phyloP scores from a whole-genome alignment of 2,113 vertebrate species.

The Eleginops maclovinus region DNA sequence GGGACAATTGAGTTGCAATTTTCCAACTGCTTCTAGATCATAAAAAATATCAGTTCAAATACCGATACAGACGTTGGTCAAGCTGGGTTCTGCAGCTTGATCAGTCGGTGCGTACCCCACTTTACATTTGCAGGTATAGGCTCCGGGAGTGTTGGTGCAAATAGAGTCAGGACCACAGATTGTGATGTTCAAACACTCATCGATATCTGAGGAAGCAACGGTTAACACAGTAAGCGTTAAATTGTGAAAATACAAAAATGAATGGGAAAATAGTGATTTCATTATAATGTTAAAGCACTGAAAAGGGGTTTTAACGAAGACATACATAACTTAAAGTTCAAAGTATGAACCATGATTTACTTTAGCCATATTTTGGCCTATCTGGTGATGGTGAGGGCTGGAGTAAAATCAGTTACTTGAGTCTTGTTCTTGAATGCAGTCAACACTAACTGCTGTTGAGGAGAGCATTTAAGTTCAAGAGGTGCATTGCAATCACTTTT shows the following conservation, averaged over 20 bases:
- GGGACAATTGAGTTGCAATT: neutral
- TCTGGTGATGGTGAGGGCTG: neutral
- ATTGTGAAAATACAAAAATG: neutral
- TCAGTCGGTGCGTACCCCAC: conserved; percentile 19
- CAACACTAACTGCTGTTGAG: neutral
- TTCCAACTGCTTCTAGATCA: neutral
- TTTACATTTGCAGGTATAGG: conserved; percentile 41
- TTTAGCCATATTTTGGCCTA: neutral
- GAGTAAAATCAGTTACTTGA: neutral
- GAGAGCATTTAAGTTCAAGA: neutral
- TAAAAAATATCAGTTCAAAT: neutral
- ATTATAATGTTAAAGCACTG: neutral
- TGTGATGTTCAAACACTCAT: conserved; percentile 58
- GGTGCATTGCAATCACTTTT: neutral
- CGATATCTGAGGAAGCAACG: conserved; percentile 49
- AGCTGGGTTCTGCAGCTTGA: neutral
- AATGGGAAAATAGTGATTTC: neutral
- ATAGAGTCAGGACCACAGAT: conserved; percentile 52
- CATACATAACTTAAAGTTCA: too few species aligned
- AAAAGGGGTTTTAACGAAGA: neutral
- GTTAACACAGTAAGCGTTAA: neutral
- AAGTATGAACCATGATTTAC: neutral
- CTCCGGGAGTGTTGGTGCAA: conserved; percentile 60
- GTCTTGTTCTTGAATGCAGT: neutral
- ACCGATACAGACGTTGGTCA: conserved; percentile 65